Conservation (phyloP, 2,888 invertebrate species). For the Drepana falcataria region DNA sequence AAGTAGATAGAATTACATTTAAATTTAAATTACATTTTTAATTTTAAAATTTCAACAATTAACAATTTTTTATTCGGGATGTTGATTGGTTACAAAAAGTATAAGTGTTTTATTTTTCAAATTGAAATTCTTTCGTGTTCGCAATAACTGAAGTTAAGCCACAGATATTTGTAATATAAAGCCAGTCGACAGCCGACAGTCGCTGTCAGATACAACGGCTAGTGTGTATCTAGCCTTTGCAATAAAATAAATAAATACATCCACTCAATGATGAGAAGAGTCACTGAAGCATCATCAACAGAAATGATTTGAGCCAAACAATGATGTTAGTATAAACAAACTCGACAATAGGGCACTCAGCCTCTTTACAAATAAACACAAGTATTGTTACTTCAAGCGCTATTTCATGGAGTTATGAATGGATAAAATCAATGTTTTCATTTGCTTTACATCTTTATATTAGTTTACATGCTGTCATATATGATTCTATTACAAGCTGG, state of each 20-base stretch:
- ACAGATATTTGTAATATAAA: background rate
- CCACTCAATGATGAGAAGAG: background rate
- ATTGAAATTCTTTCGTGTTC: no score
- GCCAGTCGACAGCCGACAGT: background rate
- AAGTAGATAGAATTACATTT: no score
- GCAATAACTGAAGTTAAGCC: no score
- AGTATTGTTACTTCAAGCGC: background rate
- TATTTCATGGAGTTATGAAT: background rate
- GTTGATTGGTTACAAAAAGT: no score
- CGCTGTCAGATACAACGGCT: background rate
- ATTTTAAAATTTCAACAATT: no score
- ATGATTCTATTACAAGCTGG: no score
- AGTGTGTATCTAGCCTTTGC: background rate
- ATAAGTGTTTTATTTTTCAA: no score
- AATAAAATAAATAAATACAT: background rate
- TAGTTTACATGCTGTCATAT: no score
- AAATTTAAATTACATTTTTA: no score
- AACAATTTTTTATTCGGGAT: no score
- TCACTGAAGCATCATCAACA: conserved; percentile 1
- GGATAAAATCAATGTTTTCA: background rate
- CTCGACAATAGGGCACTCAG: background rate
- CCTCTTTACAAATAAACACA: background rate
- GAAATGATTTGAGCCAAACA: background rate
- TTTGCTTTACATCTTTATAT: background rate
- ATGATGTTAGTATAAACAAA: background rate